phyloP scores from a whole-genome alignment of 2,888 invertebrate species.

The Epirrita christyi region DNA sequence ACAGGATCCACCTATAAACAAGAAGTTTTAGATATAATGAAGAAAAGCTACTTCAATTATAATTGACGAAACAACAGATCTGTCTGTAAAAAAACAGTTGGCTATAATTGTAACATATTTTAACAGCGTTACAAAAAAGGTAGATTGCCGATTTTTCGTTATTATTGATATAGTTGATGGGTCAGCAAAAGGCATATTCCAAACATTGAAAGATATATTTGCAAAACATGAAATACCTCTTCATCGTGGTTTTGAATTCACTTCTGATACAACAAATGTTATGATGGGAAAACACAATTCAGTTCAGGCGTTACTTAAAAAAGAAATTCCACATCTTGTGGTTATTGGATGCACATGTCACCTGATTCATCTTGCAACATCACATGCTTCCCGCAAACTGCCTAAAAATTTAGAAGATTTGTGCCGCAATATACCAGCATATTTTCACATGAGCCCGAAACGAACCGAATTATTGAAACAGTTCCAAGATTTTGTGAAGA shows the following conservation, averaged over 20 bases:
- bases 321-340: background rate
- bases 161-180: constrained; percentile 3
- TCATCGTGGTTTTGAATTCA: constrained; percentile 1
- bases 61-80: constrained; percentile 5
- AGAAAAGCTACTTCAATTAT: constrained; percentile 15
- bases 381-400: no score
- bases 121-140: constrained; percentile 6
- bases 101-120: constrained; percentile 2
- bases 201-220: constrained; percentile 3
- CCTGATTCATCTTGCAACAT: no score
- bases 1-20: constrained; percentile 13
- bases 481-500: constrained; percentile 2
- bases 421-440: constrained; percentile 11
- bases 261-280: background rate
- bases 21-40: constrained; percentile 1
- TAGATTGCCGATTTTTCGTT: constrained; percentile 2
- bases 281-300: constrained; percentile 4
- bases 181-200: constrained; percentile 1
- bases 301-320: constrained; percentile 1
- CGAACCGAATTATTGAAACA: constrained; percentile 4
- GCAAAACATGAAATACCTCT: constrained; percentile 1
- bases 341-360: no score
- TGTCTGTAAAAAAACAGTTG: constrained; percentile 3
- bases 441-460: constrained; percentile 12
- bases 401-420: constrained; percentile 3